A percentile compares a stretch with the other conserved stretches of the same genome.
phyloP scores from a whole-genome alignment of 2,888 invertebrate species.

The Scotopteryx bipunctaria region DNA sequence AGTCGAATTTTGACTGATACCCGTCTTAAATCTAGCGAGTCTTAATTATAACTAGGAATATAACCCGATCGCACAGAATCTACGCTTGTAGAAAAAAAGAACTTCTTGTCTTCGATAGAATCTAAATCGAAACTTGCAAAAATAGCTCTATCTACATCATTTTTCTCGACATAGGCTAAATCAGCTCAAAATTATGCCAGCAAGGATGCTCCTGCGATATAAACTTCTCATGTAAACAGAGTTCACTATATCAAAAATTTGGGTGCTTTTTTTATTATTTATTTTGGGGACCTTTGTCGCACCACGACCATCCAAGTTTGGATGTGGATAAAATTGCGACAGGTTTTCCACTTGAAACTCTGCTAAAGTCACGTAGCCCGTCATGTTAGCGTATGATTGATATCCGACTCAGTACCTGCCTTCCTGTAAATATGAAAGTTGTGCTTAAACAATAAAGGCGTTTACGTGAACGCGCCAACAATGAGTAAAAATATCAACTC shows the following conservation, averaged over 20 bases:
- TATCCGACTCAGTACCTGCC: conserved; percentile 42
- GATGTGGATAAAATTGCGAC: conserved; percentile 45
- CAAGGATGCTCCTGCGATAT: conserved; percentile 50
- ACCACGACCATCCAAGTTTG: no score
- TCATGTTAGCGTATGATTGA: conserved; percentile 52
- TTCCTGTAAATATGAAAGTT: conserved; percentile 43
- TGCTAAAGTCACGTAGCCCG: conserved; percentile 44
- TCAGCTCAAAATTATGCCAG: conserved; percentile 46
- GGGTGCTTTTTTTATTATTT: no score
- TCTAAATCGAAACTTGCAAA: no score
- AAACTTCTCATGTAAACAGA: conserved; percentile 50
- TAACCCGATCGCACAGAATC: no score
- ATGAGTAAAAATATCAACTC: conserved; percentile 54
- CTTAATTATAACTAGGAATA: no score
- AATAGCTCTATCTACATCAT: no score
- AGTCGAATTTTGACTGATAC: conserved; percentile 12
- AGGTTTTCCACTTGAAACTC: conserved; percentile 40
- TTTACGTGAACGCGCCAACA: conserved; percentile 43
- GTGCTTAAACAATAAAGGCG: conserved; percentile 40
- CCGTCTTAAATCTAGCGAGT: background rate
- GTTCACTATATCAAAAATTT: no score
- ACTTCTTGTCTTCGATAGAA: no score
- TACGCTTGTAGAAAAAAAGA: no score
- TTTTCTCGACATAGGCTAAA: no score
- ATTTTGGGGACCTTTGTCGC: no score